phyloP scores from a whole-genome alignment of 2,888 invertebrate genomes.

The Rutpela maculata region DNA sequence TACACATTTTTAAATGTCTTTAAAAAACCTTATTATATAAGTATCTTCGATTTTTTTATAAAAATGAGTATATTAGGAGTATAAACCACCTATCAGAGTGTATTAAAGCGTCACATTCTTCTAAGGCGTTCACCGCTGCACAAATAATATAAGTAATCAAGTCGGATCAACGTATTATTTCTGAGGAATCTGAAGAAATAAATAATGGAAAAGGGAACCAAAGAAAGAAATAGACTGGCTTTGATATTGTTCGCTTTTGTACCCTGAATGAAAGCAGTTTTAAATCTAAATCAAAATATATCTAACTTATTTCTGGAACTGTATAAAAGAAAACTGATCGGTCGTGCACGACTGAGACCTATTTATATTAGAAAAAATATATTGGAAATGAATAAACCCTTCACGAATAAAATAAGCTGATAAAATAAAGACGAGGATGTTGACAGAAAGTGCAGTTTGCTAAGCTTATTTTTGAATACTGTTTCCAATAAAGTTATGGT shows the following conservation, averaged over 20 bases:
- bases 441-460: no score
- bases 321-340: conserved; percentile 12
- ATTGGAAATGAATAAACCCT: no score
- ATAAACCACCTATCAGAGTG: not conserved
- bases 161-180: conserved; percentile 10
- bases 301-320: conserved; percentile 2
- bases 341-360: not conserved
- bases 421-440: no score
- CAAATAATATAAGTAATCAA: conserved; percentile 23
- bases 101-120: not conserved
- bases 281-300: conserved; percentile 18
- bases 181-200: conserved; percentile 11
- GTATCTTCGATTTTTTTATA: no score
- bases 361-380: no score
- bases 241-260: conserved; percentile 24
- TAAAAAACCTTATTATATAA: no score
- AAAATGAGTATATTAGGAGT: no score
- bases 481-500: no score
- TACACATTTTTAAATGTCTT: no score
- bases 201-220: conserved; percentile 24
- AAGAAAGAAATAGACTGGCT: conserved; percentile 22
- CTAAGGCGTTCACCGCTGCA: not conserved
- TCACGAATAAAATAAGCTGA: no score
- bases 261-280: conserved; percentile 15
- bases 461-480: no score